Conservation (phyloP, 64 coral and sea anemone species). For the Montipora capricornis region DNA sequence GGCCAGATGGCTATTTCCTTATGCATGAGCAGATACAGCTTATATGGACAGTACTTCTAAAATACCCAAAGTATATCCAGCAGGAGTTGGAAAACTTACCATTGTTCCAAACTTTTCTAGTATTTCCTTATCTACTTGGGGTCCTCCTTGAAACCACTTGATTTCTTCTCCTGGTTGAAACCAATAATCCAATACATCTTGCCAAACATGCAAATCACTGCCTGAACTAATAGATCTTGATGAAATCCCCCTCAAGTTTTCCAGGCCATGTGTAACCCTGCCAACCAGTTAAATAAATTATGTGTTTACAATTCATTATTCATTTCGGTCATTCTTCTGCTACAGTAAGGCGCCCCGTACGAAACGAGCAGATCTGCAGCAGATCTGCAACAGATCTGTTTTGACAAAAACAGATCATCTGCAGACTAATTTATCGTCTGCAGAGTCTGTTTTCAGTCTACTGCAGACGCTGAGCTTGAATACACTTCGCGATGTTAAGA, state of each 20-base stretch:
- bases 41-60: neutral
- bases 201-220: neutral
- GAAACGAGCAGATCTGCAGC: too few relatives aligned
- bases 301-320: too few relatives aligned
- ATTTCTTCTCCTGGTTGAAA: conserved; percentile 70
- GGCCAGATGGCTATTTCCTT: too few relatives aligned
- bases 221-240: neutral
- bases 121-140: conserved; percentile 67
- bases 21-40: neutral
- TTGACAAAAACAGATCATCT: too few relatives aligned
- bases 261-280: neutral
- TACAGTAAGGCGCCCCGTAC: too few relatives aligned
- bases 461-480: too few relatives aligned
- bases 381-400: too few relatives aligned
- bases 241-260: neutral
- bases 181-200: conserved; percentile 86
- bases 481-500: too few relatives aligned
- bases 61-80: neutral
- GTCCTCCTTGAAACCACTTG: conserved; percentile 83
- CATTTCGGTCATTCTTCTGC: too few relatives aligned
- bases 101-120: conserved; percentile 70
- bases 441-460: too few relatives aligned
- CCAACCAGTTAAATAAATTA: neutral
- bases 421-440: too few relatives aligned
- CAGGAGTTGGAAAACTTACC: conserved; percentile 34